Evolutionary conservation across 2,113 vertebrate genomes (phyloP).

Genomic region (Scolopax mira): DNA sequence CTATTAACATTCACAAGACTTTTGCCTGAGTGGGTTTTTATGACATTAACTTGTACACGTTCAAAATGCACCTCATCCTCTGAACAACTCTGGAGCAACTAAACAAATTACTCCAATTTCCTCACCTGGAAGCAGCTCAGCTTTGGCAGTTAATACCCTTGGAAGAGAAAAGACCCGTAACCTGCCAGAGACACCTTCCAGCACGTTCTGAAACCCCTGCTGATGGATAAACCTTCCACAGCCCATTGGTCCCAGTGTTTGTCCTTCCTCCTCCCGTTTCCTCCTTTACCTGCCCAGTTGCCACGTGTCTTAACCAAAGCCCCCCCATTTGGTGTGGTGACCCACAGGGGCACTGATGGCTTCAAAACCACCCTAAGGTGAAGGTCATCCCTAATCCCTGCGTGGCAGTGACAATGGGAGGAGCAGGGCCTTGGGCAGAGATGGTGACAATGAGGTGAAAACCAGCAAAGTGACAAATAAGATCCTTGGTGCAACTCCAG

Average conservation of each 20-base stretch:
- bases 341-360: background rate
- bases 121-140: background rate
- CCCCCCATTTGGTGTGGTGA: background rate
- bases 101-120: background rate
- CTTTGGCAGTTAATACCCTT: background rate
- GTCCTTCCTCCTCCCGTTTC: background rate
- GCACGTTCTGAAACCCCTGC: background rate
- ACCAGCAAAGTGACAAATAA: background rate
- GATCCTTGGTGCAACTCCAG: background rate
- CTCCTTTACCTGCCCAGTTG: background rate
- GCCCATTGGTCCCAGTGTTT: background rate
- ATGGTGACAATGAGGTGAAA: background rate
- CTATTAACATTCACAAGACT: background rate
- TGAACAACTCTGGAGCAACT: background rate
- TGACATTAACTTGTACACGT: background rate
- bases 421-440: too few species aligned
- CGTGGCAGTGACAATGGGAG: background rate
- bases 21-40: background rate
- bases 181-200: background rate
- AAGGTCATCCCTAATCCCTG: background rate
- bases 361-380: background rate
- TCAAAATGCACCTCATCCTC: background rate
- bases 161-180: background rate
- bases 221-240: background rate
- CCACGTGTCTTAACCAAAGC: background rate